These are phyloP conservation scores for Recurvirostra avosetta DNA, from an alignment of 2,113 vertebrate species.

Conservation along the genomic window DNA sequence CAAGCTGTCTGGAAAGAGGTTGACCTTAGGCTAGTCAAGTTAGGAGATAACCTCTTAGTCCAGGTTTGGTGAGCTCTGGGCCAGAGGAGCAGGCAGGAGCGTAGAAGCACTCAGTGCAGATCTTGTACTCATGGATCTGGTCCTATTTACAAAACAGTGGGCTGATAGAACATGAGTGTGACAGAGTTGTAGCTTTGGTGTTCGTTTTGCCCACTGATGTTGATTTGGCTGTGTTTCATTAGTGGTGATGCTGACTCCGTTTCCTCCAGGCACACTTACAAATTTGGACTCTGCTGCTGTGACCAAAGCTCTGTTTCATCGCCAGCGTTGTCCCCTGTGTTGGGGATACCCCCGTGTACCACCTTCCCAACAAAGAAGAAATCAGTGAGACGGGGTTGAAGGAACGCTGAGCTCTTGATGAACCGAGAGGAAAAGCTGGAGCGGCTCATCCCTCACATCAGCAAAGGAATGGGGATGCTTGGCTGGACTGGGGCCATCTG, in stretches of 20 bases:
- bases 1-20: not conserved
- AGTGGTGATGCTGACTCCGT: not conserved
- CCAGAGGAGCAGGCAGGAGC: not conserved
- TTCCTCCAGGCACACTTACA: not conserved
- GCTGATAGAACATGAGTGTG: accelerated
- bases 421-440: accelerated
- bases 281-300: not conserved
- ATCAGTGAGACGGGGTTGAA: accelerated
- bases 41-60: not conserved
- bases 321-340: not conserved
- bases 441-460: not conserved
- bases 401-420: not conserved
- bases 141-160: not conserved
- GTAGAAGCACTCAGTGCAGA: not conserved
- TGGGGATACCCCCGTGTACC: not conserved
- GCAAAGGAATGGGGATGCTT: not conserved
- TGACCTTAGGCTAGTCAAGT: not conserved
- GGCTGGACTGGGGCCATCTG: not conserved
- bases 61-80: not conserved
- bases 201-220: accelerated
- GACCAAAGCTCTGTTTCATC: not conserved
- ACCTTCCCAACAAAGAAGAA: not conserved
- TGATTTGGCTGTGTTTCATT: accelerated
- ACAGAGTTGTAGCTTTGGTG: accelerated
- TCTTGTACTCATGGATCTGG: not conserved